Base-by-base conservation (phyloP, 2,888 invertebrate species). In the Tachina grossa region DNA sequence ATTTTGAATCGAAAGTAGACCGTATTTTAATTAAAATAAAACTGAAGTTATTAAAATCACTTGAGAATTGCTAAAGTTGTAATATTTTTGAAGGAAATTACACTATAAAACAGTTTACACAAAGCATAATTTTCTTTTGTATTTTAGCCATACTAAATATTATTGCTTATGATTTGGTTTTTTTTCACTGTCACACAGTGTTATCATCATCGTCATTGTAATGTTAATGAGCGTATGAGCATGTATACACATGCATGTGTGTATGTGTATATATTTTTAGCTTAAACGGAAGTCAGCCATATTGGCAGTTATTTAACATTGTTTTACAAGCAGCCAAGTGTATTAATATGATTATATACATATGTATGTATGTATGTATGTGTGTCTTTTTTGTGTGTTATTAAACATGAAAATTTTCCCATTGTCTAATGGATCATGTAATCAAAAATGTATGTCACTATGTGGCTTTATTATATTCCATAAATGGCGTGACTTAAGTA, bases 271-370 rank as follows among this genome's bases (percentile, higher is more conserved):
- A 51, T 53, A 13, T 31, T 61, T 4, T 53, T 57, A 45, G 83
- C 39, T 39, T 66, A 72, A 83, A 45, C 72, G 83, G 83, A 83
- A 83, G 77, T 83, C 83, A 74, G 83, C 83, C 83, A 83, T 83
- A 83, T 78, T 78, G 77, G 83, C 66, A 66, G 31, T 51, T 66
- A 72, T 71, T 69, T 71, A 76, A 63, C 47, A 71, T 76, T 83
- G 77, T 77, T 83, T n/a, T 74, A 74, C 74, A 61, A 75, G 43
- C 81, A 66, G 83, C 77, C 75, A 75, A 75, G 63, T 77, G 31
- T 71, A 19, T 72, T 77, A 53, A 71, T 59, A 61, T 63, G 39
- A 61, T 49, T 45, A 2, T 6, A 31, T 31, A 6, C 31, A 31
- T 31, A 31, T 31, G 5, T 31, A 31, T 6, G 6, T 31, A 6